These are phyloP conservation scores for Ctenicera cuprea DNA, from an alignment of 2,888 invertebrate genomes.

Conservation along the genomic window DNA sequence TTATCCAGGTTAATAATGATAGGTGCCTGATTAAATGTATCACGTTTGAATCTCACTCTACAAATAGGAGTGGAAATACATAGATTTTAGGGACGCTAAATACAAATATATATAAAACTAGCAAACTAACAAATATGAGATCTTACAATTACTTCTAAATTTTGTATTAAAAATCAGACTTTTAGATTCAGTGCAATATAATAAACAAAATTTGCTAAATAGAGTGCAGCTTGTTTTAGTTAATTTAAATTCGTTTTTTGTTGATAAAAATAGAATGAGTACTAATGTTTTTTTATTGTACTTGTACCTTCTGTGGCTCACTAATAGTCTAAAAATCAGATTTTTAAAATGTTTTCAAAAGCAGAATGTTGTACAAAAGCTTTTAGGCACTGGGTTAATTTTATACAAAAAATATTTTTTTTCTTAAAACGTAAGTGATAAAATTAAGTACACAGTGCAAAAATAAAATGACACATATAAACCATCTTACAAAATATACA, in stretches of 20 bases:
- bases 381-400: slow-evolving; percentile 48
- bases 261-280: background rate
- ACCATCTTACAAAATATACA: slow-evolving; percentile 27
- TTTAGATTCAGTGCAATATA: slow-evolving; percentile 1
- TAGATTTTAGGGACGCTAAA: slow-evolving; percentile 33
- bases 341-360: slow-evolving; percentile 34
- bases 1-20: no score
- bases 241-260: background rate
- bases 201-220: background rate
- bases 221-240: slow-evolving; percentile 2
- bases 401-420: slow-evolving; percentile 45
- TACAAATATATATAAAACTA: slow-evolving; percentile 45
- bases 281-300: background rate
- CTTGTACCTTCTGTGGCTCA: background rate
- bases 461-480: slow-evolving; percentile 30
- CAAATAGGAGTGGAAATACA: slow-evolving; percentile 1
- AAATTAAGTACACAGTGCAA: slow-evolving; percentile 20
- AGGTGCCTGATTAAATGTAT: background rate
- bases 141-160: slow-evolving; percentile 48
- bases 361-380: slow-evolving; percentile 41
- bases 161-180: slow-evolving; percentile 35
- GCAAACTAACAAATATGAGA: slow-evolving; percentile 52
- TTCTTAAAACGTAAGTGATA: slow-evolving; percentile 30
- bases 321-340: slow-evolving; percentile 26
- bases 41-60: slow-evolving; percentile 6